phyloP scores from a whole-genome alignment of 2,797 vertebrate genomes.

The Melanotaenia nigrans region DNA sequence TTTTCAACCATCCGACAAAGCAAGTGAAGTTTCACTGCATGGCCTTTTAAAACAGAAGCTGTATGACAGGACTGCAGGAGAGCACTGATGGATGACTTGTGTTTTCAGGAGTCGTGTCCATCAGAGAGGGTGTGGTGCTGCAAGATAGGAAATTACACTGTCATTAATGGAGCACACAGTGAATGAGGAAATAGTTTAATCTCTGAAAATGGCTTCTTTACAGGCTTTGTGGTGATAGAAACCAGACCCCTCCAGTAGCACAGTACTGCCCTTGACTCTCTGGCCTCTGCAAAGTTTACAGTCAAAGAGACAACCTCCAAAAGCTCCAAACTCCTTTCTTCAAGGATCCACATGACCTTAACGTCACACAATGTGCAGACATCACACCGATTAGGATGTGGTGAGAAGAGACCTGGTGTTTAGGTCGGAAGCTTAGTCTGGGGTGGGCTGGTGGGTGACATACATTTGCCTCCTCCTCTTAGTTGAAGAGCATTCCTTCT shows the following conservation, averaged over 20 bases:
- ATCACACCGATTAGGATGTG: slow-evolving; percentile 39
- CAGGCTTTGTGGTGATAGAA: slow-evolving; percentile 57
- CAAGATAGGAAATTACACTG: slow-evolving; percentile 41
- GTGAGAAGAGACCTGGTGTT: slow-evolving; percentile 32
- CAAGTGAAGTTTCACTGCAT: not conserved
- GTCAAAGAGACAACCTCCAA: slow-evolving; percentile 54
- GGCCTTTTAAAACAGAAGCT: slow-evolving; percentile 21
- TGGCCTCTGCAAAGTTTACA: slow-evolving; percentile 40
- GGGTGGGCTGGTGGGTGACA: slow-evolving; percentile 43
- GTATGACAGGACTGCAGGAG: slow-evolving; percentile 15
- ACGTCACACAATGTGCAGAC: slow-evolving; percentile 46
- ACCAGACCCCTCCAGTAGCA: slow-evolving; percentile 70
- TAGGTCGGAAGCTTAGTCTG: slow-evolving; percentile 23
- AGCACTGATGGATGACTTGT: slow-evolving; percentile 30
- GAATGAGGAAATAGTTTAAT: slow-evolving; percentile 60
- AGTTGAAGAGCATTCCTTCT: slow-evolving; percentile 48
- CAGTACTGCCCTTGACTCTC: slow-evolving; percentile 39
- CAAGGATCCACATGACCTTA: slow-evolving; percentile 49
- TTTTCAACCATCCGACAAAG: slow-evolving; percentile 12
- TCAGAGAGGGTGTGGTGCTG: slow-evolving; percentile 28
- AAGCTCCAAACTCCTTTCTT: slow-evolving; percentile 46
- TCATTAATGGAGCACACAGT: slow-evolving; percentile 58
- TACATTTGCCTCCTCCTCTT: slow-evolving; percentile 41
- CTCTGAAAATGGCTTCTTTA: slow-evolving; percentile 62
- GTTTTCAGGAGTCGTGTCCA: slow-evolving; percentile 23